A percentile compares a stretch with the other conserved stretches of the same genome.
Conservation (phyloP, 1,140 invertebrate species). For the Papilio polyxenes region DNA sequence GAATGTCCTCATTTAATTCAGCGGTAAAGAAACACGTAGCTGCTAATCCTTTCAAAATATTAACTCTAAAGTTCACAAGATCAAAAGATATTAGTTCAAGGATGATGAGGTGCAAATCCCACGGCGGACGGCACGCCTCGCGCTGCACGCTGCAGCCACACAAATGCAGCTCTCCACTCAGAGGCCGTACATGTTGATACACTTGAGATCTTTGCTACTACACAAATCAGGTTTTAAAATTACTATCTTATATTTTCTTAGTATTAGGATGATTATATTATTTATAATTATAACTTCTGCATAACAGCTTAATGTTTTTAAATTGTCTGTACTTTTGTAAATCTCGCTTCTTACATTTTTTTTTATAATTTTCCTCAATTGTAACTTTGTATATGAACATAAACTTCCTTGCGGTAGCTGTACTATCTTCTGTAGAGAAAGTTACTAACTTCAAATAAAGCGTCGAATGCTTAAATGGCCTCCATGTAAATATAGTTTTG, state of each 20-base stretch:
- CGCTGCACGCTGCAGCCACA: not conserved
- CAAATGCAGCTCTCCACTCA: not conserved
- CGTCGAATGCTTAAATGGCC: not conserved
- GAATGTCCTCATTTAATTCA: no score
- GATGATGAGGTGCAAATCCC: not conserved
- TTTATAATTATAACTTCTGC: no score
- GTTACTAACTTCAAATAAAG: not conserved
- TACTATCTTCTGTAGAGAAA: not conserved
- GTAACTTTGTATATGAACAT: no score
- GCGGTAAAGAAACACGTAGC: not conserved
- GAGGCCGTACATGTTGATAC: not conserved
- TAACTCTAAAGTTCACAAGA: not conserved
- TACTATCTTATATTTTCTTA: not conserved
- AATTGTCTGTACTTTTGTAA: no score
- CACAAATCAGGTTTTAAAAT: not conserved
- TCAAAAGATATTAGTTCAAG: not conserved
- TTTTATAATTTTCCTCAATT: no score
- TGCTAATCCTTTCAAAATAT: not conserved
- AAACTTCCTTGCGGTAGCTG: not conserved
- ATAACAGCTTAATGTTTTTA: no score
- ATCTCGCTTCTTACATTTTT: no score
- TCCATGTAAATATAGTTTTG: constrained; percentile 3
- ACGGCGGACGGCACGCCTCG: not conserved
- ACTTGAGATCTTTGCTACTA: not conserved
- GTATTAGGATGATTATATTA: not conserved